These are phyloP conservation scores for Abramis brama DNA, from an alignment of 2,113 vertebrate species.

Conservation along the genomic window DNA sequence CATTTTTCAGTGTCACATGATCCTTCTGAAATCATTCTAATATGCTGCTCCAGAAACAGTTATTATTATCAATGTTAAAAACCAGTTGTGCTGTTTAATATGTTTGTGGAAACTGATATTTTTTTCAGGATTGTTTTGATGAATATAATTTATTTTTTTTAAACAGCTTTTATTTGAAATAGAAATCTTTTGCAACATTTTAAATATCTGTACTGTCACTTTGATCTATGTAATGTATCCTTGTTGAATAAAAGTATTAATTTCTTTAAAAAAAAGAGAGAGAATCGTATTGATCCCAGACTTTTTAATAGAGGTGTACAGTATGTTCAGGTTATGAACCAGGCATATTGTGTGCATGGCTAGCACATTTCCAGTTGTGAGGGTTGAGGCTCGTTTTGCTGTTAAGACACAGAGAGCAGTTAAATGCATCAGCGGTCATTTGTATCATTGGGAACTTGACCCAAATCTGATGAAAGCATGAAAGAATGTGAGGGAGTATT, in stretches of 20 bases:
- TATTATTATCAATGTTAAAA: not conserved
- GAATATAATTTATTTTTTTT: too few species aligned
- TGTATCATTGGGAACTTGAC: slow-evolving; percentile 28
- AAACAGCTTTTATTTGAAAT: not conserved
- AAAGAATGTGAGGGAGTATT: slow-evolving; percentile 24
- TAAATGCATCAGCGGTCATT: slow-evolving; percentile 35
- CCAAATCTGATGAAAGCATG: slow-evolving; percentile 37
- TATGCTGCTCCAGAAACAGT: not conserved
- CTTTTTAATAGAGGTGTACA: not conserved
- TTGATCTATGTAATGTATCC: not conserved
- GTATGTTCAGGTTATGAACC: not conserved
- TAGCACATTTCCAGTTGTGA: slow-evolving; percentile 1
- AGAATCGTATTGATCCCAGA: not conserved
- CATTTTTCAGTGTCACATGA: not conserved
- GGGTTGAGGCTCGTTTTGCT: not conserved
- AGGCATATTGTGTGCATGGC: slow-evolving; percentile 3
- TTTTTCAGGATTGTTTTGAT: not conserved
- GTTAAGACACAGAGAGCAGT: slow-evolving; percentile 13
- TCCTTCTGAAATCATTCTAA: not conserved
- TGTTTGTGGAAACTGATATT: not conserved
- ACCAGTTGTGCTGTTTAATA: not conserved
- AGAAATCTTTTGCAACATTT: not conserved
- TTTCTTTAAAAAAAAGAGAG: not conserved
- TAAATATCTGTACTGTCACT: not conserved
- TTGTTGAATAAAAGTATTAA: not conserved